Percentiles rank a stretch among this genome's conserved stretches.
These are phyloP conservation scores for Synergus laeviventris DNA, from an alignment of 2,888 invertebrate species.

Conservation along the genomic window DNA sequence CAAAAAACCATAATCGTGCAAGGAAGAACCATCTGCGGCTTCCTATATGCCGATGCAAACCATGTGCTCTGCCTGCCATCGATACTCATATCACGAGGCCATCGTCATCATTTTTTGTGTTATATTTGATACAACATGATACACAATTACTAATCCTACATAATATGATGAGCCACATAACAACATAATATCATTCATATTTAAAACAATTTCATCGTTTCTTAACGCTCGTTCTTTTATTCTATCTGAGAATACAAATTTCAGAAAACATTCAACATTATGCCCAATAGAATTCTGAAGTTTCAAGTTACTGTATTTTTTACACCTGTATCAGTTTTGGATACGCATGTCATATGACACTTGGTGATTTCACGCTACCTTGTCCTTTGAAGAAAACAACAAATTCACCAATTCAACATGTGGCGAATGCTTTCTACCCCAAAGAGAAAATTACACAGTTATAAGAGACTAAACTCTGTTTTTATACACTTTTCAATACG, in stretches of 20 bases:
- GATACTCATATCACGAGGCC: slow-evolving; percentile 49
- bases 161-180: background rate
- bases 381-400: background rate
- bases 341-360: slow-evolving; percentile 7
- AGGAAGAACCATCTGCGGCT: slow-evolving; percentile 73
- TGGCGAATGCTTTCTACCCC: slow-evolving; percentile 11
- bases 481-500: too few relatives aligned
- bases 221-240: too few relatives aligned
- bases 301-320: background rate
- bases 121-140: slow-evolving; percentile 14
- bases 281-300: background rate
- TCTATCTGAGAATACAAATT: background rate
- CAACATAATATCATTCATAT: background rate
- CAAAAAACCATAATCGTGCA: slow-evolving; percentile 70
- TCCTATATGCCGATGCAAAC: slow-evolving; percentile 69
- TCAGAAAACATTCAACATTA: background rate
- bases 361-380: slow-evolving; percentile 33
- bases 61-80: slow-evolving; percentile 63
- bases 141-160: background rate
- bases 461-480: background rate
- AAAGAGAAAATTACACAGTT: slow-evolving; percentile 30
- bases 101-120: slow-evolving; percentile 6
- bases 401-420: slow-evolving; percentile 13
- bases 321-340: slow-evolving; percentile 9
- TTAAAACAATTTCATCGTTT: too few relatives aligned